Percentiles rank a stretch among this genome's conserved stretches.
phyloP scores from a whole-genome alignment of 2,113 vertebrate genomes.

The Formicarius rufipectus region DNA sequence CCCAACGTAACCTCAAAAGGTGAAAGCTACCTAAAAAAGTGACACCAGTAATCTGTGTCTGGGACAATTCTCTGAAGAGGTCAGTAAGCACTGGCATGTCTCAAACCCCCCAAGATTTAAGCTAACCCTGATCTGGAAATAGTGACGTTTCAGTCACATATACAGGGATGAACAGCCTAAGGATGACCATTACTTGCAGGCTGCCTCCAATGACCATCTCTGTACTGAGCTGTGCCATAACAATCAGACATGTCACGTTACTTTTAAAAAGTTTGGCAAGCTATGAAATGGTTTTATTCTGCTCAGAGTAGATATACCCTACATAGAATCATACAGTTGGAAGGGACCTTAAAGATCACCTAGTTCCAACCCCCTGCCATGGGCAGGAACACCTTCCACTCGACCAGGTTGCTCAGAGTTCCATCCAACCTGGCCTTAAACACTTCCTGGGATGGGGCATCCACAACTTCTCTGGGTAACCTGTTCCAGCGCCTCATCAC shows the following conservation, averaged over 20 bases:
- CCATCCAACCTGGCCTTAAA: neutral
- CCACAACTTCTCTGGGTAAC: neutral
- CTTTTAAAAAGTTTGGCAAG: neutral
- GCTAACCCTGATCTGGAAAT: neutral
- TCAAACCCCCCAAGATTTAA: neutral
- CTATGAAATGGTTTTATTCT: neutral
- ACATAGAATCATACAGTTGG: neutral
- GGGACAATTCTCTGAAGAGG: neutral
- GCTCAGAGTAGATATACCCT: neutral
- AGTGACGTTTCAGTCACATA: neutral
- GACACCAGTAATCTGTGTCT: neutral
- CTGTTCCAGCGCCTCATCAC: neutral
- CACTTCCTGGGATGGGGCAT: neutral
- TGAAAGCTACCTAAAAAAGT: neutral
- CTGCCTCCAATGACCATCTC: neutral
- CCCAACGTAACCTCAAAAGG: neutral
- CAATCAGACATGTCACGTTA: neutral
- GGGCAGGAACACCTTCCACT: neutral
- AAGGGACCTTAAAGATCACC: neutral
- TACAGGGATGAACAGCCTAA: neutral
- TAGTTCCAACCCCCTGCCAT: neutral
- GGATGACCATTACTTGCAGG: neutral
- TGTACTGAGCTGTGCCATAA: neutral
- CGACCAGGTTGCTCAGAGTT: neutral
- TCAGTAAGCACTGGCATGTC: neutral